Evolutionary conservation across 64 coral and sea anemone genomes (phyloP).

Genomic region (Porites australiensis): DNA sequence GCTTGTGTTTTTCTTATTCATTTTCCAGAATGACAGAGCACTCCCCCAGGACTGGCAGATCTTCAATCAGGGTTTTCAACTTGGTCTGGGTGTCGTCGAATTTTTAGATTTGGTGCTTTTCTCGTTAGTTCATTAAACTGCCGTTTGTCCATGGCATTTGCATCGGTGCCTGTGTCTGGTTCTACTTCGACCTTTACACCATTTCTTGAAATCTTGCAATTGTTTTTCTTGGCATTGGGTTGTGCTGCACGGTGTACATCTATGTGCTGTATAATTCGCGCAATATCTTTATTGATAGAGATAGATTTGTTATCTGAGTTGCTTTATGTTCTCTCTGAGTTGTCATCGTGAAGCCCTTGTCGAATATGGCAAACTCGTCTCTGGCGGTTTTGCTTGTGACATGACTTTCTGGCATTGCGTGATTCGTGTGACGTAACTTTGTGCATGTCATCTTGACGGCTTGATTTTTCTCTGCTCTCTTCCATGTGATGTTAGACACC

Average conservation of each 20-base stretch:
- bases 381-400: neutral
- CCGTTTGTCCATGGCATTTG: conserved; percentile 51
- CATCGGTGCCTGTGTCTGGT: conserved; percentile 49
- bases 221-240: neutral
- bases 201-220: conserved; percentile 55
- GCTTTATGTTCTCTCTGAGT: neutral
- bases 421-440: conserved; percentile 6
- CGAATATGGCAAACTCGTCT: conserved; percentile 64
- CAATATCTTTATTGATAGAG: conserved; percentile 4
- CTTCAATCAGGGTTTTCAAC: conserved; percentile 26
- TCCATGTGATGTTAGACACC: neutral
- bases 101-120: conserved; percentile 1
- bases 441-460: neutral
- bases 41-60: conserved; percentile 57
- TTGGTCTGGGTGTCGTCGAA: conserved; percentile 27
- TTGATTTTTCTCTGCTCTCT: neutral
- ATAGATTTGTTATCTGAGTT: too few species aligned
- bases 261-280: conserved; percentile 49
- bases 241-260: conserved; percentile 44
- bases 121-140: conserved; percentile 37
- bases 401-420: neutral
- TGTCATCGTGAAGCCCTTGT: neutral
- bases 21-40: conserved; percentile 14
- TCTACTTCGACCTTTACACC: conserved; percentile 23
- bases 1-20: conserved; percentile 6